Base-by-base conservation (phyloP, 1,140 invertebrate species). In the Diploscapter pachys region DNA sequence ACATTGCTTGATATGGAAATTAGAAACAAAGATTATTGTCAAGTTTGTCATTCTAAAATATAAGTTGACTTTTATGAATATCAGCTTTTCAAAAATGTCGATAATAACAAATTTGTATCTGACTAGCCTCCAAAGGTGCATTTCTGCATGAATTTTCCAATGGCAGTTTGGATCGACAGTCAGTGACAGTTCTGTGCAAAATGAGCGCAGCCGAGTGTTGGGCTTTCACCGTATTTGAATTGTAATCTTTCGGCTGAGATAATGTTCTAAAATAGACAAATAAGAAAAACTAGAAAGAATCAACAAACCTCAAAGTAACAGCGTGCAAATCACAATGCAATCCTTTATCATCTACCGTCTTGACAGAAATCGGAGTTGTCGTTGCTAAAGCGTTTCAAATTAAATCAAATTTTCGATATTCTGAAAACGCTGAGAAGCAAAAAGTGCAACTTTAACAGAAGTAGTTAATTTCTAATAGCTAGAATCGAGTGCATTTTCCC, bases 271-370 rank as follows among this genome's bases (percentile, higher is more conserved):
- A 74, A 61, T 31, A 31, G 31, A 31, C 1, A 73, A n/a, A 48
- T 13, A 5, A 0, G 50, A 50, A n/a, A 52, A 59, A 55, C 9
- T 11, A 5, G 52, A 55, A n/a, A 5, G 48, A 50, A 50, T 3
- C 8, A 64, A 8, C 50, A 9, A 31, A 74, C 73, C 73, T 68
- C 8, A 74, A 63, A n/a, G 54, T 68, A 2, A 74, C 73, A 2
- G 70, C 8, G 51, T 74, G 73, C n/a, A 74, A n/a, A 65, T 74
- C 73, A 69, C 73, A 74, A 6, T 64, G 64, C 55, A 74, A 50
- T n/a, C 55, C 65, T 6, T 69, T 5, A 53, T 55, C 66, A 5
- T 50, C 8, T 11, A 68, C 2, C 9, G 56, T 72, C 53, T 72
- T 72, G 3, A 54, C 56, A 4, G 62, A 54, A 72, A 63, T 72